Base-by-base conservation (phyloP, 2,113 vertebrate genomes). In the Aramus guarauna region DNA sequence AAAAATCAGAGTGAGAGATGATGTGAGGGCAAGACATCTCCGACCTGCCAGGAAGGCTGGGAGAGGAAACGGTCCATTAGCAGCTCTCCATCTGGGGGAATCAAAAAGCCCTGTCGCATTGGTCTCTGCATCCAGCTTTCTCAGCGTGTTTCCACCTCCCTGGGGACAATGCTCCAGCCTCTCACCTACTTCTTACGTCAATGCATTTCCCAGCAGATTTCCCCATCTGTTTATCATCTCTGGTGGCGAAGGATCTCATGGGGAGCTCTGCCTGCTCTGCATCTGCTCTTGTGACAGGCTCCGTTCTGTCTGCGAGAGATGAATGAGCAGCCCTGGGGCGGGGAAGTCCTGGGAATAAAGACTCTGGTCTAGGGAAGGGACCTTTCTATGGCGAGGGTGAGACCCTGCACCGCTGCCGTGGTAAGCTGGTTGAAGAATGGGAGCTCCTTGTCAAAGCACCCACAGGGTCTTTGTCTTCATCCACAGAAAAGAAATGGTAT, bases 211-310 rank as follows among this genome's bases (percentile, higher is more conserved):
- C 96, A 96, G 95, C 71, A 97, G 95, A 96, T 79, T 89, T 94
- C 73, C 91, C 95, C 97, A 97, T 96, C 96, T 97, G 97, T 95
- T 97, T 95, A 75, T 96, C 95, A 87, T 94, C 96, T 92, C 92
- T 94, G 69, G 94, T 94, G 88, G 86, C 84, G 83, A 95, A 92
- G 95, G 60, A 91, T 92, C 97, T 94, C 94, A 72, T 52, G 92
- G 95, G 79, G 95, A 95, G 94, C 66, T 87, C 80, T 92, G 96
- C 92, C 91, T 91, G 94, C 85, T 94, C 88, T 92, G 88, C 96
- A 95, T 96, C 92, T 97, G 96, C 91, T 94, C 88, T 85, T 93
- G 30, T 94, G 92, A 92, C 92, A 97, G 92, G 94, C 96, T 97
- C 97, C 73, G 15, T 88, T 95, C 95, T 97, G 96, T 97, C 96